Percentiles rank a stretch among this genome's conserved stretches.
Conservation (phyloP, 2,113 vertebrate genomes). For the Capreolus pygargus region DNA sequence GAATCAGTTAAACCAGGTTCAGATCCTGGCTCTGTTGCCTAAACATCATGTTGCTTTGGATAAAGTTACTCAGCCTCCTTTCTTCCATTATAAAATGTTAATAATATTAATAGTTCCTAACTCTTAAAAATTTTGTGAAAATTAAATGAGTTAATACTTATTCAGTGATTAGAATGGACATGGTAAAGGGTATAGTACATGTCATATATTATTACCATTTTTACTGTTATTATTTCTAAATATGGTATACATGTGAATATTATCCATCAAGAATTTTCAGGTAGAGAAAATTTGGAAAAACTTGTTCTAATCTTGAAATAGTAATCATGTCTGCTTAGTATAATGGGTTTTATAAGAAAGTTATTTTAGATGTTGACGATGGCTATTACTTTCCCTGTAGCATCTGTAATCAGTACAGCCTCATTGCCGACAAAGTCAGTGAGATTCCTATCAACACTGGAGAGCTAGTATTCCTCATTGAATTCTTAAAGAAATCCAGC, state of each 20-base stretch:
- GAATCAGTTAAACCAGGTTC: neutral
- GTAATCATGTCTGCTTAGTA: neutral
- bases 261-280: neutral
- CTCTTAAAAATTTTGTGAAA: neutral
- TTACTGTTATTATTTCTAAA: neutral
- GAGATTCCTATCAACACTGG: slow-evolving; percentile 84
- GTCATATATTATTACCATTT: neutral
- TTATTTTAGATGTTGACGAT: neutral
- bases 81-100: neutral
- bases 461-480: slow-evolving; percentile 84
- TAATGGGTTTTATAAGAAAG: neutral
- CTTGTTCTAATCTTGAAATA: neutral
- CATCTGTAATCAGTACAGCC: slow-evolving; percentile 87
- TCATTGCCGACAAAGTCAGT: slow-evolving; percentile 84
- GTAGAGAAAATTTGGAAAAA: neutral
- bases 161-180: neutral
- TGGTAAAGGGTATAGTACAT: neutral
- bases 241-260: neutral
- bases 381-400: slow-evolving; percentile 73
- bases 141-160: neutral
- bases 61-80: neutral
- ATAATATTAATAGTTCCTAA: neutral
- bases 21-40: neutral
- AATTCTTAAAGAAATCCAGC: slow-evolving; percentile 84
- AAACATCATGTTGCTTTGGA: neutral